These are phyloP conservation scores for Sakesphorus luctuosus DNA, from an alignment of 2,113 vertebrate genomes.

Conservation along the genomic window DNA sequence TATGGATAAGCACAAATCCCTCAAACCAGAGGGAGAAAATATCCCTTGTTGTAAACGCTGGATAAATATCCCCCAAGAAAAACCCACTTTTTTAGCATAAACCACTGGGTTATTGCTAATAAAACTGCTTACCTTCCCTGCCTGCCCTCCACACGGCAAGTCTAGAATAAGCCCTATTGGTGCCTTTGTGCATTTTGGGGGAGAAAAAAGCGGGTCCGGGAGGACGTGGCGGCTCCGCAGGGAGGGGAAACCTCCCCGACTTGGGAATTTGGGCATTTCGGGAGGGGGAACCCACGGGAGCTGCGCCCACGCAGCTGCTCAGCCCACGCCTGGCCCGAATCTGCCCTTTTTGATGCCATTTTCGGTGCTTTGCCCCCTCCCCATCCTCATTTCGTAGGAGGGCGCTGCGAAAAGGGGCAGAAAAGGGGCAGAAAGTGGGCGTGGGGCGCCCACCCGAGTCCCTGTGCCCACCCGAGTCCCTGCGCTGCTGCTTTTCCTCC, in stretches of 20 bases:
- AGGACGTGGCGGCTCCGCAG: background rate
- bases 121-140: background rate
- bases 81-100: background rate
- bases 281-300: background rate
- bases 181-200: background rate
- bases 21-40: background rate
- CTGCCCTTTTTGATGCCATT: background rate
- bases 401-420: background rate
- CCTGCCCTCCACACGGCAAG: background rate
- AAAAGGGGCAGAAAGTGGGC: background rate
- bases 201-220: background rate
- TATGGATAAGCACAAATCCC: background rate
- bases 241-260: rapidly evolving
- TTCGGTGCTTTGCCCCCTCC: background rate
- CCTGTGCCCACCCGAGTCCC: background rate
- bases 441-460: background rate
- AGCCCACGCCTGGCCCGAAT: background rate
- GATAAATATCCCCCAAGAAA: background rate
- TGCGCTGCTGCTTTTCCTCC: background rate
- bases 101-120: background rate
- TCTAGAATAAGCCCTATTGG: background rate
- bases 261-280: background rate
- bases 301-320: background rate
- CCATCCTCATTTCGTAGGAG: background rate
- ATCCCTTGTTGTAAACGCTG: background rate